Conservation (phyloP, 2,888 invertebrate genomes). For the Lasioglossum leucozonium region DNA sequence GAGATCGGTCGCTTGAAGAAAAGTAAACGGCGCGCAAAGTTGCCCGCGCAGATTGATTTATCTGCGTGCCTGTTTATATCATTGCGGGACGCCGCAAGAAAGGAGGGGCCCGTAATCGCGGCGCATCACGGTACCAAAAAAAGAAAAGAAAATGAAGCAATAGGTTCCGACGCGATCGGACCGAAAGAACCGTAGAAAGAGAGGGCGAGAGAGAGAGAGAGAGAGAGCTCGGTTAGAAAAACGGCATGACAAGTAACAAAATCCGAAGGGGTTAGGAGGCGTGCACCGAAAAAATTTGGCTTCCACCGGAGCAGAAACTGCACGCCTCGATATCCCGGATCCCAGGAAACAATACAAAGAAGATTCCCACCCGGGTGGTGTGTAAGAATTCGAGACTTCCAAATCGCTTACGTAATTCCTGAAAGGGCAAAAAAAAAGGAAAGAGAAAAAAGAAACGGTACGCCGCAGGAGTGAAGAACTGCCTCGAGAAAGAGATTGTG, state of each 20-base stretch:
- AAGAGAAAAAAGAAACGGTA: neutral
- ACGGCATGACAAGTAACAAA: neutral
- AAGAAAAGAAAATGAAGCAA: too few species aligned
- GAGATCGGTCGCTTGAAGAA: neutral
- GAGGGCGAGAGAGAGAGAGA: too few species aligned
- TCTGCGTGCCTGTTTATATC: neutral
- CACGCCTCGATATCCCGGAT: conserved; percentile 7
- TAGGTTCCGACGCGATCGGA: neutral
- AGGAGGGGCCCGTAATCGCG: neutral
- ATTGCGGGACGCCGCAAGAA: neutral
- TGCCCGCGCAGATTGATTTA: conserved; percentile 1
- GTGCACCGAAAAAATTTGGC: neutral
- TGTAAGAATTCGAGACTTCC: conserved; percentile 35
- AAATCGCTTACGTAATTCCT: conserved; percentile 34
- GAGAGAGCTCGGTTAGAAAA: neutral
- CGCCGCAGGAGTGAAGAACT: neutral
- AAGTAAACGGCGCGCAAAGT: neutral
- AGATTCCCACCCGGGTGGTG: neutral
- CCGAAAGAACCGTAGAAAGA: neutral
- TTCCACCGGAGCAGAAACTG: neutral
- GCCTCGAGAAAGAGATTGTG: neutral
- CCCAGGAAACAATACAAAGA: conserved; percentile 17
- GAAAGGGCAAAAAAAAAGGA: neutral
- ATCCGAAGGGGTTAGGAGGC: neutral
- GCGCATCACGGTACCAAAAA: neutral